Conservation (phyloP, 2,888 invertebrate genomes). For the Synergus laeviventris region DNA sequence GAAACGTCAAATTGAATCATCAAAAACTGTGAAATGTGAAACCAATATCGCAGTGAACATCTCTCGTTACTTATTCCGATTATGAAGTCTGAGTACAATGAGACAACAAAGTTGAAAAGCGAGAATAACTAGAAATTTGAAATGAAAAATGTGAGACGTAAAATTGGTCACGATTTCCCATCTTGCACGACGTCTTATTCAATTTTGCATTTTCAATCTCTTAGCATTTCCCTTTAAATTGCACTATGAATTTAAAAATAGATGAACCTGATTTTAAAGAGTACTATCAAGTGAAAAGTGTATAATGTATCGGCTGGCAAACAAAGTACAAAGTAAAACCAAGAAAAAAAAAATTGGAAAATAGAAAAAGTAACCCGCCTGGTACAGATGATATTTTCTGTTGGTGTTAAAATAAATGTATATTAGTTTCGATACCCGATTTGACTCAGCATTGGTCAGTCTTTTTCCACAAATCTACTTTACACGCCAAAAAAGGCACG, state of each 20-base stretch:
- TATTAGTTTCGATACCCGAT: background rate
- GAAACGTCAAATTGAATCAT: too few species aligned
- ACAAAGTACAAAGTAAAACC: too few species aligned
- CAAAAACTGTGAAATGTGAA: too few species aligned
- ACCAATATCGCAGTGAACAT: too few species aligned
- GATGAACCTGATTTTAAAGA: background rate
- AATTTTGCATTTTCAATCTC: background rate
- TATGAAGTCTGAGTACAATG: background rate
- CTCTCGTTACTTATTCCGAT: too few species aligned
- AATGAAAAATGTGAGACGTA: background rate
- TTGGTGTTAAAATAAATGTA: background rate
- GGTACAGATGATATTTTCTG: background rate
- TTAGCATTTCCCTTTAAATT: background rate
- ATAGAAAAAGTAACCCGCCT: background rate
- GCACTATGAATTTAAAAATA: background rate
- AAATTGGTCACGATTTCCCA: background rate
- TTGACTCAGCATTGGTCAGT: slow-evolving; percentile 1
- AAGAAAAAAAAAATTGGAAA: background rate
- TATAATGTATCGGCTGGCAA: background rate
- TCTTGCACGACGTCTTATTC: background rate
- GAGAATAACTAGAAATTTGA: background rate
- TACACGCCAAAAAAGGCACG: background rate
- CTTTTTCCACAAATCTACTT: slow-evolving; percentile 5
- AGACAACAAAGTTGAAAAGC: background rate
- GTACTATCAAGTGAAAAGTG: background rate